These are phyloP conservation scores for Yponomeuta cagnagella DNA, from an alignment of 2,888 invertebrate genomes.

Conservation along the genomic window DNA sequence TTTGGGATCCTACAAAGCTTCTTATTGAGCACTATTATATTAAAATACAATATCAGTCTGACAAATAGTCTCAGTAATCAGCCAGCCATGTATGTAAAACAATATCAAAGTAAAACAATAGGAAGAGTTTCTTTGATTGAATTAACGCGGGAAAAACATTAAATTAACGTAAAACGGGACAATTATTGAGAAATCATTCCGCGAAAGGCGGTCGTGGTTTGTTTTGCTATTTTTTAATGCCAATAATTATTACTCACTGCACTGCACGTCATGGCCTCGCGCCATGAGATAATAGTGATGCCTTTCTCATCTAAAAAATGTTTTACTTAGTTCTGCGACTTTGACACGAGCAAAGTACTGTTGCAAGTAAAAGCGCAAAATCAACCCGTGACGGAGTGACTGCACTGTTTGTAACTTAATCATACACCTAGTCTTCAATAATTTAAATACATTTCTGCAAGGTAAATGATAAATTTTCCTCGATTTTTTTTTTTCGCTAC, in stretches of 20 bases:
- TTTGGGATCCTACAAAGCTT: no score
- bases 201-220: conserved; percentile 15
- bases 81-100: not conserved
- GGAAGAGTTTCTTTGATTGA: not conserved
- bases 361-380: not conserved
- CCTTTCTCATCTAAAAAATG: conserved; percentile 15
- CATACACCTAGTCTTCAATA: no score
- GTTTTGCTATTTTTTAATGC: not conserved
- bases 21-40: no score
- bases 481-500: no score
- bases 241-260: conserved; percentile 2
- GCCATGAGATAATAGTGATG: conserved; percentile 8
- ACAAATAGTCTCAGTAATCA: not conserved
- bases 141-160: not conserved
- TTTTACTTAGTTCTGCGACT: conserved; percentile 15
- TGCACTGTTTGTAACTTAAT: no score
- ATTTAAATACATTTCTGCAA: no score
- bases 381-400: no score
- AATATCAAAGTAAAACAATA: not conserved
- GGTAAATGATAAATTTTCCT: no score
- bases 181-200: conserved; percentile 16
- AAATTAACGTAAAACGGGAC: conserved; percentile 11
- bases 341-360: conserved; percentile 6
- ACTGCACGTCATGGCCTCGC: conserved; percentile 1
- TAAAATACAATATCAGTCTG: not conserved